Evolutionary conservation across 1,140 invertebrate species (phyloP).

Genomic region (Meloidogyne exigua): DNA sequence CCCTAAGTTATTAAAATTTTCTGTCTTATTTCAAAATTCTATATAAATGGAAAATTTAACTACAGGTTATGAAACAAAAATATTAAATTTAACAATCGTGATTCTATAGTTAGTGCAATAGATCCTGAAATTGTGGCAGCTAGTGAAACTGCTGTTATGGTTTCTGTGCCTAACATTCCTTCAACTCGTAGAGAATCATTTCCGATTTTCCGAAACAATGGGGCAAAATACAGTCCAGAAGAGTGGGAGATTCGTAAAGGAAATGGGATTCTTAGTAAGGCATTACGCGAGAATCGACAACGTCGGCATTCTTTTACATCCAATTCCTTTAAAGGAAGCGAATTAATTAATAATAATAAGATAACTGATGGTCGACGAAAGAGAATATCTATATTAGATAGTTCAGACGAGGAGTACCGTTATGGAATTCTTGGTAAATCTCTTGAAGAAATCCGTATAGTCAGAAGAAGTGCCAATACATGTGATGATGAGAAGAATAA

Average conservation of each 20-base stretch:
- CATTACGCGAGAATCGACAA: not conserved
- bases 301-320: not conserved
- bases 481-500: not conserved
- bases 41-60: not conserved
- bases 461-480: not conserved
- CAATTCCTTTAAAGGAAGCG: not conserved
- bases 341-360: not conserved
- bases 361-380: not conserved
- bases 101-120: not conserved
- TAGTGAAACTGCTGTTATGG: not conserved
- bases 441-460: not conserved
- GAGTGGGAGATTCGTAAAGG: conserved; percentile 32
- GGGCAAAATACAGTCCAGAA: conserved; percentile 31
- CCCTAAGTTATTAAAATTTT: too few relatives aligned
- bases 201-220: not conserved
- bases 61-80: not conserved
- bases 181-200: not conserved
- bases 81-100: not conserved
- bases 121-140: conserved; percentile 3
- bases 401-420: conserved; percentile 51
- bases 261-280: conserved; percentile 29
- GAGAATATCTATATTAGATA: conserved; percentile 25
- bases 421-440: conserved; percentile 41
- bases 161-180: not conserved
- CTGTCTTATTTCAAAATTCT: not conserved